A percentile compares a stretch with the other conserved stretches of the same genome.
Conservation (phyloP, 2,888 invertebrate genomes). For the Dynastes grantii region DNA sequence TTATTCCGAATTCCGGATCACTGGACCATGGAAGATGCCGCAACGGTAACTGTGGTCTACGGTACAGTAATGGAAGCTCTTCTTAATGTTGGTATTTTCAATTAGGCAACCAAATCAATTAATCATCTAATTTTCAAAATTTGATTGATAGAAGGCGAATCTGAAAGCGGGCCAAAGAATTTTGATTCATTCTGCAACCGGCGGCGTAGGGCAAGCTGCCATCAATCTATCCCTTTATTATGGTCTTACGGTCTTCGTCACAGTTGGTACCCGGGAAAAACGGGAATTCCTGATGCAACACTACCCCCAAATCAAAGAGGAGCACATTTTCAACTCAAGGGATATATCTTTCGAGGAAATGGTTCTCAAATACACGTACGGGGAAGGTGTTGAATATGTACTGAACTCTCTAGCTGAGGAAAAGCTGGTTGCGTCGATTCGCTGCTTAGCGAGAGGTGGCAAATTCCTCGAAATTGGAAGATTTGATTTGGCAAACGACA, state of each 20-base stretch:
- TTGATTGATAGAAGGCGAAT: constrained; percentile 59
- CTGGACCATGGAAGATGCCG: constrained; percentile 84
- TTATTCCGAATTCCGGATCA: constrained; percentile 78
- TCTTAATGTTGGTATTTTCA: constrained; percentile 64
- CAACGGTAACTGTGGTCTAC: constrained; percentile 85
- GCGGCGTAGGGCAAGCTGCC: constrained; percentile 84
- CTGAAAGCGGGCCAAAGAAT: constrained; percentile 62
- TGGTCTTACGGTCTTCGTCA: constrained; percentile 85
- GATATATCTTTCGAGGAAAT: constrained; percentile 91
- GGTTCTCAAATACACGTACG: constrained; percentile 84
- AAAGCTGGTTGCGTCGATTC: constrained; percentile 82
- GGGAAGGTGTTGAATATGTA: constrained; percentile 92
- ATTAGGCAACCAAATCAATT: neutral
- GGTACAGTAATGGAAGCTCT: constrained; percentile 72
- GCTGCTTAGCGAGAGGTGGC: constrained; percentile 76
- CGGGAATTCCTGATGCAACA: constrained; percentile 85
- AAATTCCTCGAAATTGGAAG: constrained; percentile 90
- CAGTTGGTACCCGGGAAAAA: constrained; percentile 89
- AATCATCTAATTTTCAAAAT: neutral
- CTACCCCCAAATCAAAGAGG: constrained; percentile 80
- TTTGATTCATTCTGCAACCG: constrained; percentile 76
- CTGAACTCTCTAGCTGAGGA: constrained; percentile 93
- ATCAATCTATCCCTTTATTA: constrained; percentile 78
- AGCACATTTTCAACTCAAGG: constrained; percentile 89
- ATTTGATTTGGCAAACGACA: constrained; percentile 82